Evolutionary conservation across 92 coral and sea anemone species (phyloP).

Genomic region (Heliopora coerulea): DNA sequence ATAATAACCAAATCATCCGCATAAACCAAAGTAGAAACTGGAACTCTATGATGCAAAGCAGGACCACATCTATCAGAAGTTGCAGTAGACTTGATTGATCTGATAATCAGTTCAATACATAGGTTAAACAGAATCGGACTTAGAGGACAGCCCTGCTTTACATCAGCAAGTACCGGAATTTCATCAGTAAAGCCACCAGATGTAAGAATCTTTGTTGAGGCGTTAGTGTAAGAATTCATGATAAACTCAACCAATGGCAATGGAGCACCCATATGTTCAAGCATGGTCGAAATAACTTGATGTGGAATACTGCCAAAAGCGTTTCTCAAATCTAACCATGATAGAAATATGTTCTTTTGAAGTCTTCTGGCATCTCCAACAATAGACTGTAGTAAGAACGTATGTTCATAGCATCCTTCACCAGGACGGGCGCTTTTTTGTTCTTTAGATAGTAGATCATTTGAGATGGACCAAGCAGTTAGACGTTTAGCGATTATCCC

Average conservation of each 20-base stretch:
- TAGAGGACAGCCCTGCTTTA: constrained; percentile 12
- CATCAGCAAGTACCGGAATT: neutral
- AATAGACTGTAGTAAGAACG: neutral
- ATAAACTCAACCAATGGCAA: neutral
- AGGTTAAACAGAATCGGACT: constrained; percentile 16
- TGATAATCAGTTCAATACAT: neutral
- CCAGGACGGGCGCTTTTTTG: no score
- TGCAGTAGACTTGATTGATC: neutral
- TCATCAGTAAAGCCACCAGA: neutral
- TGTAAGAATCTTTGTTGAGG: neutral
- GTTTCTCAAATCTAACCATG: constrained; percentile 2
- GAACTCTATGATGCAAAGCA: neutral
- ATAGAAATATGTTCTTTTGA: neutral
- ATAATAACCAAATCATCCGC: constrained; percentile 3
- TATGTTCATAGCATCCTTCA: no score
- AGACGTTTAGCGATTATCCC: neutral
- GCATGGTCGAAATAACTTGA: neutral
- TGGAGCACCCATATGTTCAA: neutral
- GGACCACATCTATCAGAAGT: neutral
- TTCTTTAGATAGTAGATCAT: no score
- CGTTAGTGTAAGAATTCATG: neutral
- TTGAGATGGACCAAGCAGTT: neutral
- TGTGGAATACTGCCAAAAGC: constrained; percentile 11
- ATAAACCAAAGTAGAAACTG: neutral
- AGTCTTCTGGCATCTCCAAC: neutral